phyloP scores from a whole-genome alignment of 2,797 vertebrate genomes.

The Gymnocypris eckloni region DNA sequence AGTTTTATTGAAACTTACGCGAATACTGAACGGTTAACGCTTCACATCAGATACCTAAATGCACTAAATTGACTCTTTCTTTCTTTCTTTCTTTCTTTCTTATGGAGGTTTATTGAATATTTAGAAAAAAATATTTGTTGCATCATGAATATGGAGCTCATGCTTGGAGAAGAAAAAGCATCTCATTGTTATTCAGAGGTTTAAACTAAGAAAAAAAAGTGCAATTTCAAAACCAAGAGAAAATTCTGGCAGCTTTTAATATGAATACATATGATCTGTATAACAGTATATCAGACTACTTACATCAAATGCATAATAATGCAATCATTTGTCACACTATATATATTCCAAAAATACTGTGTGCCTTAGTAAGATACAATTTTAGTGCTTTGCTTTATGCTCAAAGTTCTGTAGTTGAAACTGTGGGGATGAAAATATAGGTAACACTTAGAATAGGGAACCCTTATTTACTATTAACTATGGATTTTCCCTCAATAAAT shows the following conservation, averaged over 20 bases:
- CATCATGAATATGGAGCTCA: background rate
- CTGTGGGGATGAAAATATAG: no score
- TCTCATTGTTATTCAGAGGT: background rate
- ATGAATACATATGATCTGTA: background rate
- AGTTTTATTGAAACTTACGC: conserved; percentile 1
- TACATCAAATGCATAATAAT: background rate
- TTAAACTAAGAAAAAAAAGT: background rate
- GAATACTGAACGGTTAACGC: background rate
- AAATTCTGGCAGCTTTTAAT: background rate
- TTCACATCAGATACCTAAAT: background rate
- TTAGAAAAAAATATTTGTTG: no score
- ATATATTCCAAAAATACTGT: no score
- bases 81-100: background rate
- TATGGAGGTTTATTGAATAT: background rate
- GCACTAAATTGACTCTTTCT: background rate
- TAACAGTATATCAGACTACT: background rate
- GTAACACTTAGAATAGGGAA: no score
- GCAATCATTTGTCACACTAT: background rate
- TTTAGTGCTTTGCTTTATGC: no score
- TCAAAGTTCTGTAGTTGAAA: no score
- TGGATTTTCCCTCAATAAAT: no score
- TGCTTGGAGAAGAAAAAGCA: background rate
- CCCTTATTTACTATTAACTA: no score
- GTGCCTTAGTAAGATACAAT: background rate
- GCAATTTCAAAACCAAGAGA: background rate